Evolutionary conservation across 2,113 vertebrate species (phyloP).

Genomic region (Columba janthina): DNA sequence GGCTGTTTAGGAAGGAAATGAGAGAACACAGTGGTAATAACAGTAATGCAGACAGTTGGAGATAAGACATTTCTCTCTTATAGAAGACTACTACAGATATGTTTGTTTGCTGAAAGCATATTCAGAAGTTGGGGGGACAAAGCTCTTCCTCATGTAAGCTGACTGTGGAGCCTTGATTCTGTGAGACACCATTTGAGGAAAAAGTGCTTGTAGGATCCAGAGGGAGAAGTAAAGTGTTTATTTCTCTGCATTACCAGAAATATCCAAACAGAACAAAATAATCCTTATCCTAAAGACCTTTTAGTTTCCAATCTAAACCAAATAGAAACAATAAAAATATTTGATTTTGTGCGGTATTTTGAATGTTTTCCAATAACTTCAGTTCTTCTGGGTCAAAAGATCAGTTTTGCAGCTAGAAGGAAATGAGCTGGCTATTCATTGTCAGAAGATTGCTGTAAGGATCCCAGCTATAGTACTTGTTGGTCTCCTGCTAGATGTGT

Average conservation of each 20-base stretch:
- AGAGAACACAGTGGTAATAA: background rate
- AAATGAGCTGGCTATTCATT: background rate
- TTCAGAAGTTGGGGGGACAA: background rate
- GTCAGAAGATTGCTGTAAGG: background rate
- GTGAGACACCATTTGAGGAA: background rate
- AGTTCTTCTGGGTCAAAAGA: background rate
- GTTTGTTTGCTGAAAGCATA: background rate
- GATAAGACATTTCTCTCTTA: background rate
- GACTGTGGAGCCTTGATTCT: background rate
- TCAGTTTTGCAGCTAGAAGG: background rate
- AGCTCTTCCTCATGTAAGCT: background rate
- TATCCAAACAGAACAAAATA: background rate
- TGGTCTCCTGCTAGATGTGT: background rate
- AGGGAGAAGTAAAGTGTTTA: background rate
- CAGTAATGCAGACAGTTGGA: background rate
- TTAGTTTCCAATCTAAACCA: background rate
- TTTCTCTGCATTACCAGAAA: background rate
- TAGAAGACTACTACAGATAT: background rate
- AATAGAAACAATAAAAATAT: background rate
- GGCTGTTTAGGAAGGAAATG: background rate
- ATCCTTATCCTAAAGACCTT: background rate
- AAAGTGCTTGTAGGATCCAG: background rate
- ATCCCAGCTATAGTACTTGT: background rate
- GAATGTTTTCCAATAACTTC: background rate
- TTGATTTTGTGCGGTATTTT: background rate